Evolutionary conservation across 2,797 vertebrate genomes (phyloP).

Genomic region (Okamejei kenojei): DNA sequence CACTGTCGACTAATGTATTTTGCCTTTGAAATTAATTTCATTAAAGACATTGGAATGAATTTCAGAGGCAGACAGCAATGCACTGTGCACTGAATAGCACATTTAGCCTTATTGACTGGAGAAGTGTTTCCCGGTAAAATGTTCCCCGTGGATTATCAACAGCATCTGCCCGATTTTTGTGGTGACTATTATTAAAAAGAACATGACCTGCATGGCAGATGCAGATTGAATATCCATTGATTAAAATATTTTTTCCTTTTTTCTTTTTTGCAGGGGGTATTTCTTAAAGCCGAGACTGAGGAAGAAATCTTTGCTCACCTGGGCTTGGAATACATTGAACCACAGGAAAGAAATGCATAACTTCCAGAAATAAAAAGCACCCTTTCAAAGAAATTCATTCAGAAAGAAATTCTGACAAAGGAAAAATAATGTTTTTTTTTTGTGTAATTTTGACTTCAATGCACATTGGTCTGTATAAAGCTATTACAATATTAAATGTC

Average conservation of each 20-base stretch:
- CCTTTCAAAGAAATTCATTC: not conserved
- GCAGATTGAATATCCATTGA: conserved; percentile 35
- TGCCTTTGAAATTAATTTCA: no score
- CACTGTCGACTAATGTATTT: no score
- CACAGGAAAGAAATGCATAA: conserved; percentile 88
- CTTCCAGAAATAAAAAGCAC: conserved; percentile 16
- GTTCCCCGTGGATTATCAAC: not conserved
- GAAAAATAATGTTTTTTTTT: not conserved
- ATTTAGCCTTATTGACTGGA: no score
- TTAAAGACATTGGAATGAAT: no score
- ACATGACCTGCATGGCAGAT: not conserved
- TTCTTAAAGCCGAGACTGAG: conserved; percentile 81
- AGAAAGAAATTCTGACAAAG: not conserved
- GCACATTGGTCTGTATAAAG: not conserved
- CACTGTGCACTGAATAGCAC: no score
- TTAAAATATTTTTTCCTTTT: conserved; percentile 43
- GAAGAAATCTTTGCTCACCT: conserved; percentile 94
- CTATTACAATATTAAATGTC: not conserved
- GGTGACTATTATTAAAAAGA: not conserved
- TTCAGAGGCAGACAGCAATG: no score
- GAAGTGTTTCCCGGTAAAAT: not conserved
- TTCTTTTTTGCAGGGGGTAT: conserved; percentile 66
- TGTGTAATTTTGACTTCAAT: not conserved
- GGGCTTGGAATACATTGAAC: conserved; percentile 89
- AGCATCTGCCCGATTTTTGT: not conserved